phyloP scores from a whole-genome alignment of 2,888 invertebrate genomes.

The Diadegma fenestrale region DNA sequence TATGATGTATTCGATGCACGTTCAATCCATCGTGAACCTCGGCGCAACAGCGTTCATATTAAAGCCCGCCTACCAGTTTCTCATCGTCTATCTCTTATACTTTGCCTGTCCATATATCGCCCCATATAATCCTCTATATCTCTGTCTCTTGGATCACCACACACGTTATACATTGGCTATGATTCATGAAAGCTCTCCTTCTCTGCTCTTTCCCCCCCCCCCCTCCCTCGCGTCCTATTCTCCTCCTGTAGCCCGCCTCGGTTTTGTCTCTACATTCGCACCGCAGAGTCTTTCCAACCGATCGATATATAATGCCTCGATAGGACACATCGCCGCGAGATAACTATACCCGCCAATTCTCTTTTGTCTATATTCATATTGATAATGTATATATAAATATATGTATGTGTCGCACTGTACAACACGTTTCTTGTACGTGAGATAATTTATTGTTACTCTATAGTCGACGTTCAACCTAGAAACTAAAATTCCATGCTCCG shows the following conservation, averaged over 20 bases:
- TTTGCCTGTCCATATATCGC: slow-evolving; percentile 56
- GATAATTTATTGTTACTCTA: slow-evolving; percentile 67
- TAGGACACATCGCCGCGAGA: slow-evolving; percentile 33
- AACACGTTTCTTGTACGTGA: slow-evolving; percentile 53
- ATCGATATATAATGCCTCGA: slow-evolving; percentile 61
- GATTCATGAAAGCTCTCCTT: slow-evolving; percentile 68
- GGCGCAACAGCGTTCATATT: slow-evolving; percentile 48
- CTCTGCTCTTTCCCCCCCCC: not conserved
- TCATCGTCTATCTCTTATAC: slow-evolving; percentile 64
- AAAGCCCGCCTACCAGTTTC: slow-evolving; percentile 60
- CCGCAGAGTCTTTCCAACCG: slow-evolving; percentile 51
- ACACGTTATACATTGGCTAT: slow-evolving; percentile 68
- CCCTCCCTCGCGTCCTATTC: not conserved
- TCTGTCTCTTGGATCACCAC: slow-evolving; percentile 66
- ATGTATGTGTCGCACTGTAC: not conserved
- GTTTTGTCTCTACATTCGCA: slow-evolving; percentile 62
- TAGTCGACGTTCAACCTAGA: slow-evolving; percentile 66
- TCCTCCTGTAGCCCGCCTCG: slow-evolving; percentile 55
- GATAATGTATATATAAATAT: not conserved
- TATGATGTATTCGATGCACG: slow-evolving; percentile 59
- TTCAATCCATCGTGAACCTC: slow-evolving; percentile 52
- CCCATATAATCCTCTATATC: slow-evolving; percentile 56
- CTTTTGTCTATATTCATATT: not conserved
- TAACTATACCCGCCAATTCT: slow-evolving; percentile 32
- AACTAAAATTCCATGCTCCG: slow-evolving; percentile 64